A percentile compares a stretch with the other conserved stretches of the same genome.
These are phyloP conservation scores for Barypeithes pellucidus DNA, from an alignment of 2,888 invertebrate species.

Conservation along the genomic window DNA sequence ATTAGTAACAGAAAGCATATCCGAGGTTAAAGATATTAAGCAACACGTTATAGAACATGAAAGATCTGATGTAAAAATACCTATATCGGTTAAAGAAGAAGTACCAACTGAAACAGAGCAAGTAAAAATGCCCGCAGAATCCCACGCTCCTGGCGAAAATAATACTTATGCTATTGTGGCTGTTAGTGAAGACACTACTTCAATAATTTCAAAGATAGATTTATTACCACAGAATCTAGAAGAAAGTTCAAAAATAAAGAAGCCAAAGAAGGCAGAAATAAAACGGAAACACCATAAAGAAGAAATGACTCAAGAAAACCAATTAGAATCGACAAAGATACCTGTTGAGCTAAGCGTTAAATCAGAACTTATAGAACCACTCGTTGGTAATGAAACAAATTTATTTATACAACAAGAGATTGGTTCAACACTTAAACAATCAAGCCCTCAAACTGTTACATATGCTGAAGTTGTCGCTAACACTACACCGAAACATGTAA, in stretches of 20 bases:
- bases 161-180: slow-evolving; percentile 42
- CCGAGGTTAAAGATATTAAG: slow-evolving; percentile 3
- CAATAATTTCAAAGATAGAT: not conserved
- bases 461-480: slow-evolving; percentile 51
- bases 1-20: not conserved
- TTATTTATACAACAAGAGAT: slow-evolving; percentile 38
- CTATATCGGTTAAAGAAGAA: not conserved
- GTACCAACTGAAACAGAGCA: not conserved
- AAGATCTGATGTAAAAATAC: slow-evolving; percentile 17
- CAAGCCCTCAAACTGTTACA: slow-evolving; percentile 37
- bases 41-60: not conserved
- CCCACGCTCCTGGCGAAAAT: slow-evolving; percentile 12
- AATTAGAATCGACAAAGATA: not conserved
- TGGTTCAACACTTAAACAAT: slow-evolving; percentile 20
- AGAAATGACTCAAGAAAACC: slow-evolving; percentile 10
- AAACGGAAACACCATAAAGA: slow-evolving; percentile 13
- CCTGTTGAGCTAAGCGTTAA: slow-evolving; percentile 1
- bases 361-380: slow-evolving; percentile 10
- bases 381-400: slow-evolving; percentile 36
- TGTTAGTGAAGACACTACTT: slow-evolving; percentile 6
- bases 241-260: slow-evolving; percentile 38
- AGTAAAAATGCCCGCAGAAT: not conserved
- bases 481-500: slow-evolving; percentile 30
- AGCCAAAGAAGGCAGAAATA: slow-evolving; percentile 18
- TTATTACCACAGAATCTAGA: slow-evolving; percentile 11